Percentiles rank a stretch among this genome's conserved stretches.
Evolutionary conservation across 1,140 invertebrate species (phyloP).

Genomic region (Mya arenaria): DNA sequence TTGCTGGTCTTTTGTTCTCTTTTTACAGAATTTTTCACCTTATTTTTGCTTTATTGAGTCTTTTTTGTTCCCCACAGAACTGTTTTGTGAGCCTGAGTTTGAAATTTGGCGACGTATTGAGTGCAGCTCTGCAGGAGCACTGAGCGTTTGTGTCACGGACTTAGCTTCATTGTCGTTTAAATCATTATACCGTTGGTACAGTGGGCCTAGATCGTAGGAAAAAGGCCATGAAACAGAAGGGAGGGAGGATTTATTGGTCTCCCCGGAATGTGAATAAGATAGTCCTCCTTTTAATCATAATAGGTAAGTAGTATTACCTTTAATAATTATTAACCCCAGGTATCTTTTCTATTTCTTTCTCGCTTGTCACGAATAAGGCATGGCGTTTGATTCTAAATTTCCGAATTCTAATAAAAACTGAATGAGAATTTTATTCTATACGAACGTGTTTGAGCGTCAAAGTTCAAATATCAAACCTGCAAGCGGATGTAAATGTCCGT

Average conservation of each 20-base stretch:
- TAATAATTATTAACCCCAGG: too few species aligned
- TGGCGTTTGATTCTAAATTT: too few species aligned
- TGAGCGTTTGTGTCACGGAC: constrained; percentile 26
- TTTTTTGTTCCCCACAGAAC: constrained; percentile 21
- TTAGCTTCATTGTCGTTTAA: constrained; percentile 46
- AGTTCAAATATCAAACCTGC: too few species aligned
- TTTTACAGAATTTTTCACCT: constrained; percentile 65
- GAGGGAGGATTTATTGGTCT: not conserved
- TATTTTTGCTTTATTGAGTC: constrained; percentile 51
- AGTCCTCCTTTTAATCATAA: not conserved
- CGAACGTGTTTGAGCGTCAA: too few species aligned
- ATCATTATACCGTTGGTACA: constrained; percentile 24
- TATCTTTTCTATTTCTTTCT: too few species aligned
- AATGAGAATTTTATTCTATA: too few species aligned
- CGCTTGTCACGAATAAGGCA: too few species aligned
- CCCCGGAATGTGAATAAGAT: not conserved
- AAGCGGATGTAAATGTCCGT: too few species aligned
- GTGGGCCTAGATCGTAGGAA: too few species aligned
- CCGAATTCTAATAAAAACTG: too few species aligned
- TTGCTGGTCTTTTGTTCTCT: constrained; percentile 97
- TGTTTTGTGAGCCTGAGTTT: not conserved
- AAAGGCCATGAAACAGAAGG: not conserved
- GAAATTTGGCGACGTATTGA: not conserved
- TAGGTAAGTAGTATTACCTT: too few species aligned
- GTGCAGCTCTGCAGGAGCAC: constrained; percentile 45